These are phyloP conservation scores for Pediacus dermestoides DNA, from an alignment of 2,888 invertebrate species.

Conservation along the genomic window DNA sequence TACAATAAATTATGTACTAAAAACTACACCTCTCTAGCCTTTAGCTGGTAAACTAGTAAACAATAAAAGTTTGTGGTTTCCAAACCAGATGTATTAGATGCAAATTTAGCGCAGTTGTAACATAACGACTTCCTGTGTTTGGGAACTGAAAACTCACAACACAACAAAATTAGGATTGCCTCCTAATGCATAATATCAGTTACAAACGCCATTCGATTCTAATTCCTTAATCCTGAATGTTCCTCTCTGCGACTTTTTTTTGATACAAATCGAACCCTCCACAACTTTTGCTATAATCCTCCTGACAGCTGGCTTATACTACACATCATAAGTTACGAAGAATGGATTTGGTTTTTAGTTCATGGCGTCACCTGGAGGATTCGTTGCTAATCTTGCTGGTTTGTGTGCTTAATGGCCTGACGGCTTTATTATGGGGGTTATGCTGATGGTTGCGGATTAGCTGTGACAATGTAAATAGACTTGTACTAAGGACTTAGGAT, in stretches of 20 bases:
- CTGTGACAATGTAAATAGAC: constrained; percentile 3
- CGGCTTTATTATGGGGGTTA: constrained; percentile 1
- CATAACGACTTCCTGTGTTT: neutral
- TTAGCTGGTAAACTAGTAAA: too few species aligned
- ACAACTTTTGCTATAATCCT: constrained; percentile 22
- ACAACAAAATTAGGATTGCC: neutral
- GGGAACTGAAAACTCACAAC: neutral
- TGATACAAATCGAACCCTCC: neutral
- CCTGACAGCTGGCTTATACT: constrained; percentile 23
- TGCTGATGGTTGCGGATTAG: neutral
- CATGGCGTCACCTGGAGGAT: constrained; percentile 3
- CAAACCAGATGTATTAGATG: too few species aligned
- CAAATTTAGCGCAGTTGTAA: too few species aligned
- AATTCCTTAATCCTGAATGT: constrained; percentile 2
- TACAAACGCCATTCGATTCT: constrained; percentile 1
- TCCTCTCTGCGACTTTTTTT: neutral
- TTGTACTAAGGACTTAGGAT: too few species aligned
- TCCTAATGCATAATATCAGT: neutral
- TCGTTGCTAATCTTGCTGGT: constrained; percentile 4
- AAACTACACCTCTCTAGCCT: too few species aligned
- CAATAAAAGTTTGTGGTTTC: too few species aligned
- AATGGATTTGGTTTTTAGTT: neutral
- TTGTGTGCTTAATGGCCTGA: neutral
- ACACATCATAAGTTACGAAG: too few species aligned
- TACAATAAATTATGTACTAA: too few species aligned